These are phyloP conservation scores for Neuroterus valhalla DNA, from an alignment of 1,140 invertebrate species.

Conservation along the genomic window DNA sequence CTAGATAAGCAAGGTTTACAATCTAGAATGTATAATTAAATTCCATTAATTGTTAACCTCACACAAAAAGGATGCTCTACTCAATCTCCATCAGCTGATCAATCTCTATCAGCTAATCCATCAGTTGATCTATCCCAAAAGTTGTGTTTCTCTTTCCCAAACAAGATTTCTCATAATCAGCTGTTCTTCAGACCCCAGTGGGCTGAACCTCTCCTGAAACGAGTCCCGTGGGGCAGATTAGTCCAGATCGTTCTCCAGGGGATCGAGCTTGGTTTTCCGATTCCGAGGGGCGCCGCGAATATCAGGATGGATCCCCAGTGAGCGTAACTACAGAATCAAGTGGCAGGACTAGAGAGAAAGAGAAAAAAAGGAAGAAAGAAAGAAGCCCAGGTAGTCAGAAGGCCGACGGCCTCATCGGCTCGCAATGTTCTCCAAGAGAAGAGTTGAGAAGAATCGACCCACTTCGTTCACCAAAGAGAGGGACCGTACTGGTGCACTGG, in stretches of 20 bases:
- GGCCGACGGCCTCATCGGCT: constrained; percentile 61
- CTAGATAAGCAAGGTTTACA: too few relatives aligned
- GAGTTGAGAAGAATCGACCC: constrained; percentile 56
- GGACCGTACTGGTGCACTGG: constrained; percentile 59
- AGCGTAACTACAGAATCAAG: constrained; percentile 33
- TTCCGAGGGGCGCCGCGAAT: constrained; percentile 29
- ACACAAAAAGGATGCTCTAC: too few relatives aligned
- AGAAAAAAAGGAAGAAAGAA: constrained; percentile 40
- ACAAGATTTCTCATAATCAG: too few relatives aligned
- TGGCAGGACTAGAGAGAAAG: constrained; percentile 38
- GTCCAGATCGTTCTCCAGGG: constrained; percentile 3
- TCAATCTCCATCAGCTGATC: too few relatives aligned
- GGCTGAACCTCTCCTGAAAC: constrained; percentile 4
- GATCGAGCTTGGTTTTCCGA: constrained; percentile 33
- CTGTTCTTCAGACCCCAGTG: too few relatives aligned
- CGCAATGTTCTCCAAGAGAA: constrained; percentile 56
- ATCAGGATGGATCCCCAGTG: constrained; percentile 36
- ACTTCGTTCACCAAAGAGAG: constrained; percentile 66
- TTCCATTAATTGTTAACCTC: too few relatives aligned
- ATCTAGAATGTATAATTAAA: too few relatives aligned
- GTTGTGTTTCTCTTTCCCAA: too few relatives aligned
- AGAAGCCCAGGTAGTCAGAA: constrained; percentile 47
- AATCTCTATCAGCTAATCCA: too few relatives aligned
- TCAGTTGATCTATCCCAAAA: too few relatives aligned
- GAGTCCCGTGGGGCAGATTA: constrained; percentile 12